Conservation (phyloP, 2,113 vertebrate species). For the Eira barbara region DNA sequence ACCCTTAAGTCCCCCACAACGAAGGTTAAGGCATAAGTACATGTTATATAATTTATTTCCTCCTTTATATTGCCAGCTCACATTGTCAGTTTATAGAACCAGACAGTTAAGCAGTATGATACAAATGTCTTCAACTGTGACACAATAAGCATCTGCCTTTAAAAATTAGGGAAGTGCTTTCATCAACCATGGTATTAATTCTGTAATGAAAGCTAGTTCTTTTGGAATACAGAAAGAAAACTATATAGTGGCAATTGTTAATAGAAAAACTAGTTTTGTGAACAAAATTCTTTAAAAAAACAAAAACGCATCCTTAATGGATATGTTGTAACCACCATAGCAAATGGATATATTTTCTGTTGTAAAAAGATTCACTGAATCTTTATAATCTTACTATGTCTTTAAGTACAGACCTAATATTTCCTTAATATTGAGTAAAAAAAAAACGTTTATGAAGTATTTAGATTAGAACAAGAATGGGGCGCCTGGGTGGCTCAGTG, state of each 20-base stretch:
- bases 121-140: background rate
- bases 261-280: background rate
- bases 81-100: background rate
- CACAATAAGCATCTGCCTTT: background rate
- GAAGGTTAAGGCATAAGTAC: background rate
- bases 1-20: accelerated
- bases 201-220: slow-evolving; percentile 4
- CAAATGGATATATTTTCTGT: background rate
- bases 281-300: background rate
- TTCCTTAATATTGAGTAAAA: background rate
- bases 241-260: background rate
- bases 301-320: background rate
- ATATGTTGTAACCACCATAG: background rate
- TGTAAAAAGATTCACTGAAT: background rate
- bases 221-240: slow-evolving; percentile 32
- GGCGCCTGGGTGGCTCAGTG: no score
- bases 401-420: background rate
- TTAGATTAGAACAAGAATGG: background rate
- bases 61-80: background rate
- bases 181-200: background rate
- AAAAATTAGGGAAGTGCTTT: background rate
- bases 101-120: background rate
- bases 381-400: background rate
- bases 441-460: background rate
- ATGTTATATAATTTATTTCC: background rate